Base-by-base conservation (phyloP, 2,888 invertebrate species). In the Nemoura dubitans region DNA sequence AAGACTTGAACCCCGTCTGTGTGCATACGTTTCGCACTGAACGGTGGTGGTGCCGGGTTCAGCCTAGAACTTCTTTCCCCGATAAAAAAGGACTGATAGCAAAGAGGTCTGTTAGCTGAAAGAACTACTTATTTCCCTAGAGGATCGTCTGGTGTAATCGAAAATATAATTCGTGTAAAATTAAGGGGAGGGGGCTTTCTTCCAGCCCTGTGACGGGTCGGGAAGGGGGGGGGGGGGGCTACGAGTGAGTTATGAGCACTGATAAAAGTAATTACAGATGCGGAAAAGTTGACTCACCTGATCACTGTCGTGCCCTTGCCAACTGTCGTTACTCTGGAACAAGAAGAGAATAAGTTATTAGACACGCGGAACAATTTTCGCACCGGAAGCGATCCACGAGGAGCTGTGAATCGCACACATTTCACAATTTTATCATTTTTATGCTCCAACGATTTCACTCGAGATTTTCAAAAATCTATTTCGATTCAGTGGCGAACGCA, bases 231-330 rank as follows among this genome's bases (percentile, higher is more conserved):
- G 36, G 36, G 10, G 36, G 36, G 36, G 10, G 36, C 5, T n/a
- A 10, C 5, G 2, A 59, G 59, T 59, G 59, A 59, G 21, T 59
- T 59, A 59, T 59, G 59, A 59, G 59, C 59, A 59, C 59, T 59
- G 59, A 59, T 59, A 59, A 59, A 59, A 59, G 59, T 59, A 59
- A 59, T 59, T 59, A 59, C 59, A 59, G 59, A 59, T 21, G 59
- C 59, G 59, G 36, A 84, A 84, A 85, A 16, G 30, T 86, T 29
- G 43, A 89, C 92, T 92, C 90, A 94, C 94, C 92, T 93, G 93
- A 90, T 94, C 94, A 89, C 92, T 93, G 90, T 94, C 93, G 89
- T 93, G 93, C 88, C 93, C 93, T 90, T 93, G 93, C 94, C 94
- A 94, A 91, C 93, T 94, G 91, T 94, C 94, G 89, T 93, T 93